Evolutionary conservation across 2,113 vertebrate species (phyloP), one percentile per base, ranked within the genome.

Genomic region (Odontophorus gujanensis): DNA sequence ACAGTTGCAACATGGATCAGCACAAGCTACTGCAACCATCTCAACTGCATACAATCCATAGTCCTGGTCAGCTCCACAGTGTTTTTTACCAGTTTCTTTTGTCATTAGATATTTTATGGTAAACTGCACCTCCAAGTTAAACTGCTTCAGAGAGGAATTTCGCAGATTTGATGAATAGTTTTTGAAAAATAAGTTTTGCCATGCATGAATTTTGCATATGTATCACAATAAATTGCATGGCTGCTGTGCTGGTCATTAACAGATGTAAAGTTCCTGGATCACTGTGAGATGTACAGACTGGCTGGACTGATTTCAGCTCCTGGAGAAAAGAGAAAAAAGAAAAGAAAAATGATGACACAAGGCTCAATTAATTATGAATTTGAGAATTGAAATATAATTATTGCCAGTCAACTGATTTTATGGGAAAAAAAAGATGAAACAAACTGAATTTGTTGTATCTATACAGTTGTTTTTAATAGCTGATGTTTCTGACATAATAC

Each of bases 21-120:
- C 34, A 25, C 11, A 80, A 50, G 30, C 18, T 18, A 11, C 36
- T 45, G 30, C 26, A 73, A 48, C 5, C 20, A 21, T 7, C 47
- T 36, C 58, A 71, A 51, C n/a, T 59, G 13, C 26, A 16, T n/a
- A 32, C 1, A 66, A 53, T 7, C 10, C 8, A 38, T 38, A 30
- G 9, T 48, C 34, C 67, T 76, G 57, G 16, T 32, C 67, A 65
- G 30, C 10, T 72, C 53, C 28, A 43, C 32, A 68, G 3, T 40
- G 0, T 0, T n/a, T 45, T 62, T 13, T 34, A 67, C 13, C 18
- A 15, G 16, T 12, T 25, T 8, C 25, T 78, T 34, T 25, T 55
- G 16, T 69, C 59, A 19, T 74, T 61, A 25, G 42, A 5, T 63
- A 34, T 79, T 89, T 68, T 71, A 42, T 16, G 11, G 19, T 42